A percentile compares a stretch with the other conserved stretches of the same genome.
phyloP scores from a whole-genome alignment of 1,140 invertebrate genomes.

The Steinernema feltiae region DNA sequence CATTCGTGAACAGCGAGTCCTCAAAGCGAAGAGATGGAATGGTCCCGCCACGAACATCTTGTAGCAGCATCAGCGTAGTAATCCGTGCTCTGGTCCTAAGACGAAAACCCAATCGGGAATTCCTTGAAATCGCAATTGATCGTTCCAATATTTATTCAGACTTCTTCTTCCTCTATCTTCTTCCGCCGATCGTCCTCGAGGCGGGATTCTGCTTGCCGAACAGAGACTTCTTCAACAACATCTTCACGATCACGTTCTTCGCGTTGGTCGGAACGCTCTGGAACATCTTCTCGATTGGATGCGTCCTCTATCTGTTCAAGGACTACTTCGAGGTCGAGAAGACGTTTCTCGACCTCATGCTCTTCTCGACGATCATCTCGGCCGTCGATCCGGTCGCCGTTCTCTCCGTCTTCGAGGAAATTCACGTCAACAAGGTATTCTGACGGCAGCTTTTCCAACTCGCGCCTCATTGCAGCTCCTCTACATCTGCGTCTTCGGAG shows the following conservation, averaged over 20 bases:
- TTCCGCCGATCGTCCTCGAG: constrained; percentile 59
- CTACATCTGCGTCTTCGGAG: constrained; percentile 95
- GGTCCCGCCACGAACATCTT: not conserved
- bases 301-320: not conserved
- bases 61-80: not conserved
- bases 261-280: constrained; percentile 70
- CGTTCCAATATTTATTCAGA: not conserved
- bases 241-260: constrained; percentile 86
- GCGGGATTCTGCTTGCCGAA: constrained; percentile 88
- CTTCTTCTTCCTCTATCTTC: constrained; percentile 30
- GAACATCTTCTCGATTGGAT: constrained; percentile 21
- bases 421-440: constrained; percentile 85
- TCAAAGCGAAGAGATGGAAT: too few relatives aligned
- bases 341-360: constrained; percentile 73
- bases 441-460: not conserved
- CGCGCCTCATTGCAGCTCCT: constrained; percentile 65
- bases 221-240: constrained; percentile 82
- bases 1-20: too few relatives aligned
- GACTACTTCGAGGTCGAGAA: constrained; percentile 17
- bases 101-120: too few relatives aligned
- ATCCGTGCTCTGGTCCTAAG: too few relatives aligned
- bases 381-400: constrained; percentile 98
- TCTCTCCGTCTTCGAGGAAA: constrained; percentile 92
- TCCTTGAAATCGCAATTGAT: not conserved
- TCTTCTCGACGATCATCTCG: constrained; percentile 89